Evolutionary conservation across 2,888 invertebrate genomes (phyloP).

Genomic region (Euzetes globulus): DNA sequence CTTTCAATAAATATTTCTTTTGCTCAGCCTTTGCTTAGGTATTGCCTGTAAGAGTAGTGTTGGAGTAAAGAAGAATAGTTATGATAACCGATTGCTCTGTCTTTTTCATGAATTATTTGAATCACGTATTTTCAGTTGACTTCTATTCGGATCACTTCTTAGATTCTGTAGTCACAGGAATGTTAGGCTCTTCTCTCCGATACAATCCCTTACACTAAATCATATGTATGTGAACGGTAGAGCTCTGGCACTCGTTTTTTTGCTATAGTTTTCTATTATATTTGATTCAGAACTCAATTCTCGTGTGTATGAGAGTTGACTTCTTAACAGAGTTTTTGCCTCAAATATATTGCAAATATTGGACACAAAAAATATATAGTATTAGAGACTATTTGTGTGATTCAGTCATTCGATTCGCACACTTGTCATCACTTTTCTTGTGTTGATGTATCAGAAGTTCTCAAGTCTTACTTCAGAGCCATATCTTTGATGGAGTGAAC

Average conservation of each 20-base stretch:
- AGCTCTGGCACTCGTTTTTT: not conserved
- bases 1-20: not conserved
- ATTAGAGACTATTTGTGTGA: not conserved
- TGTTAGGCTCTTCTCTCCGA: not conserved
- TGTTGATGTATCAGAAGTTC: not conserved
- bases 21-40: too few species aligned
- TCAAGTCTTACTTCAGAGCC: not conserved
- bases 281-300: not conserved
- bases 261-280: not conserved
- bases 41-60: not conserved
- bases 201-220: slow-evolving; percentile 4
- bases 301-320: slow-evolving; percentile 11
- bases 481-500: not conserved
- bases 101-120: slow-evolving; percentile 4
- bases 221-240: not conserved
- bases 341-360: slow-evolving; percentile 8
- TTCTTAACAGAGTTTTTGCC: slow-evolving; percentile 2
- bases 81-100: slow-evolving; percentile 3
- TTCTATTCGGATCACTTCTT: slow-evolving; percentile 5
- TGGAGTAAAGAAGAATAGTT: not conserved
- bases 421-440: not conserved
- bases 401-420: slow-evolving; percentile 1
- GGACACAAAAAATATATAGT: not conserved
- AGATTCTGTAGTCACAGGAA: not conserved
- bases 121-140: slow-evolving; percentile 12